Base-by-base conservation (phyloP, 2,113 vertebrate genomes). In the Falcunculus frontatus region DNA sequence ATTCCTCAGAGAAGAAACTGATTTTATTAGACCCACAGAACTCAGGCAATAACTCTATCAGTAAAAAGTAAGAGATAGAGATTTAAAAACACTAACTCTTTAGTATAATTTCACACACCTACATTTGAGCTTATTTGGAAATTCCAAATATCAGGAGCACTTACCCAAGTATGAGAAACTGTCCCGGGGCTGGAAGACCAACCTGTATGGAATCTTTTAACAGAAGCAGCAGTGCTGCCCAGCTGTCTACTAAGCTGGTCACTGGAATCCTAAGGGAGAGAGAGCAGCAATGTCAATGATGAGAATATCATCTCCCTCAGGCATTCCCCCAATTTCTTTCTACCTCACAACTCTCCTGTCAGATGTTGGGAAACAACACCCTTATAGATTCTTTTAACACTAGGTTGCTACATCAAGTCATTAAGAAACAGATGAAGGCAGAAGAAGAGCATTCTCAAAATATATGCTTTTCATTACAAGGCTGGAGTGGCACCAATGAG, bases 81-180 rank as follows among this genome's bases (percentile, higher is more conserved):
- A 74, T 69, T 70, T 53, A 53, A 68, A 79, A 86, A 32, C 33
- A 62, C 17, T 42, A 63, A 67, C 21, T 47, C 7, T 60, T 65
- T 11, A 55, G 46, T 49, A 53, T 8, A 11, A 67, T 44, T 72
- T 73, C 55, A 89, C 27, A 67, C 22, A 25, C 25, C 47, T 33
- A 77, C 6, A 42, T 53, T 29, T 84, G 29, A 87, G n/a, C 10
- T 81, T 74, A 44, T 65, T 13, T 85, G 26, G 63, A 91, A 92
- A 56, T 9, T 57, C 55, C 32, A 91, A 76, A 29, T 52, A 55
- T 44, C 55, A 92, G 85, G 2, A 93, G 95, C 47, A 87, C 98
- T 90, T 97, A 99, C 99, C 99, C 99, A 49, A 99, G 98, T 87
- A 99, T 98, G 25, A 99, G 98, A 96, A 99, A 99, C 91, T 99